phyloP scores from a whole-genome alignment of 1,140 invertebrate species.

The Antheraea mylitta region DNA sequence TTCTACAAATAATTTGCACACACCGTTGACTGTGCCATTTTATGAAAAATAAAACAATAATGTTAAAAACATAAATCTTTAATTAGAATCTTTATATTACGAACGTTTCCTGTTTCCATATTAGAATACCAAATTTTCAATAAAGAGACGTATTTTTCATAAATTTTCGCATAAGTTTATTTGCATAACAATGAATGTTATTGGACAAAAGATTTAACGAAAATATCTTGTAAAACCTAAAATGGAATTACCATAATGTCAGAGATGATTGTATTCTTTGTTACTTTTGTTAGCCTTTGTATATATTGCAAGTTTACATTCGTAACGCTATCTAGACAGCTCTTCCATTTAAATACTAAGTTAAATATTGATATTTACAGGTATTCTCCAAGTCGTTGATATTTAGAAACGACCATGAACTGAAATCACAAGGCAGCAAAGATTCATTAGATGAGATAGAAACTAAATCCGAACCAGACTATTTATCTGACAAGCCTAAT shows the following conservation, averaged over 20 bases:
- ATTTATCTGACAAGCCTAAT: conserved; percentile 60
- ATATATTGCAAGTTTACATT: background rate
- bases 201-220: background rate
- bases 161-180: too few species aligned
- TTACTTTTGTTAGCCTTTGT: background rate
- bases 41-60: too few species aligned
- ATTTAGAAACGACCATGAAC: conserved; percentile 72
- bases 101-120: too few species aligned
- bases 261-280: background rate
- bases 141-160: too few species aligned
- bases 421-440: conserved; percentile 54
- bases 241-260: background rate
- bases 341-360: background rate
- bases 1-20: too few species aligned
- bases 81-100: too few species aligned
- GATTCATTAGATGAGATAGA: conserved; percentile 60
- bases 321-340: background rate
- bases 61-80: too few species aligned
- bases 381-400: conserved; percentile 77
- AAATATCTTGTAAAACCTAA: background rate
- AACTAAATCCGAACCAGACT: conserved; percentile 69
- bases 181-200: background rate
- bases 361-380: conserved; percentile 40
- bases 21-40: too few species aligned
- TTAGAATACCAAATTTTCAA: too few species aligned